Conservation (phyloP, 2,113 vertebrate genomes). For the Ameiurus melas region DNA sequence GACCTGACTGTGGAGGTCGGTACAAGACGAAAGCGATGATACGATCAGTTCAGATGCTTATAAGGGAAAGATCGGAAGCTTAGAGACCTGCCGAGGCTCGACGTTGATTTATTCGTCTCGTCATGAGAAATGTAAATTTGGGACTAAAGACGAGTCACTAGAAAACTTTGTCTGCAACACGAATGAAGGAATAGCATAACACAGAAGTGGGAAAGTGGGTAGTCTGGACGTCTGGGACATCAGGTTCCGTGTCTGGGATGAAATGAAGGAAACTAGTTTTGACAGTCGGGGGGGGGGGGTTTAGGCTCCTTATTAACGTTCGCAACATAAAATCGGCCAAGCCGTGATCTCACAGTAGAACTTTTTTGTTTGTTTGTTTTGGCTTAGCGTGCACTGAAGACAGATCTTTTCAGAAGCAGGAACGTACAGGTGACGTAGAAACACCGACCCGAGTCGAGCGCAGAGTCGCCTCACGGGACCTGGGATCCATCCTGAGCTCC, state of each 20-base stretch:
- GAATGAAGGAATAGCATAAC: background rate
- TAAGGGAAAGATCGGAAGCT: background rate
- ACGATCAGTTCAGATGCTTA: conserved; percentile 10
- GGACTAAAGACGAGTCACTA: no score
- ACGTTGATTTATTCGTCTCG: background rate
- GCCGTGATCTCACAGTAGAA: background rate
- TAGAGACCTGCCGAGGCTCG: background rate
- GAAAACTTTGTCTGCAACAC: no score
- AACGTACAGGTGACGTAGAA: background rate
- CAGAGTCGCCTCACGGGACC: background rate
- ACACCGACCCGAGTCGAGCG: background rate
- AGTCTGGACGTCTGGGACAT: background rate
- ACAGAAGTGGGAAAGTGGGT: background rate
- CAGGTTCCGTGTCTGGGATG: background rate
- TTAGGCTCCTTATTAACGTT: background rate
- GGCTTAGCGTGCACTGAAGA: background rate
- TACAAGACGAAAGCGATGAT: conserved; percentile 2
- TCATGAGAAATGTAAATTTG: conserved; percentile 5
- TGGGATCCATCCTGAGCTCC: background rate
- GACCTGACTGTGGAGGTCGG: background rate
- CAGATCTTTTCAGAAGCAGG: background rate
- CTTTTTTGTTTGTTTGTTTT: background rate
- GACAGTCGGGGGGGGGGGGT: background rate
- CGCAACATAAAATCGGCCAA: background rate
- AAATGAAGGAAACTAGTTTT: background rate